Evolutionary conservation across 2,113 vertebrate genomes (phyloP).

Genomic region (Macaca mulatta): DNA sequence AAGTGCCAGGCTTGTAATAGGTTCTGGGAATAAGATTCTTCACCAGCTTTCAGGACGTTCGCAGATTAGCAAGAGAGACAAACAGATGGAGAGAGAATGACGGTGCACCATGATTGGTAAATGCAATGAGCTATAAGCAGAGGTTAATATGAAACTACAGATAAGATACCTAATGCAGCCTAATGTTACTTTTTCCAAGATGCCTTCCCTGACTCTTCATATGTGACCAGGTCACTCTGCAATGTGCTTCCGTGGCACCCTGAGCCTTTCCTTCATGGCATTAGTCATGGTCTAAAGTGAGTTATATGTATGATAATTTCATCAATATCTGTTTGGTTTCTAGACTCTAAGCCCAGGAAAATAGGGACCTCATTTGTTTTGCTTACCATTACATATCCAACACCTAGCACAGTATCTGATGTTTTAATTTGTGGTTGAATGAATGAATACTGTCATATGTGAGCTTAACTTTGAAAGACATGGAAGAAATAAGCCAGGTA

Average conservation of each 20-base stretch:
- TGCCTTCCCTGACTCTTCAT: neutral
- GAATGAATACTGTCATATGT: neutral
- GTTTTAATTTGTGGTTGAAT: neutral
- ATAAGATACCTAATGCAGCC: neutral
- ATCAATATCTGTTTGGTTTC: neutral
- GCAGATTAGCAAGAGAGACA: neutral
- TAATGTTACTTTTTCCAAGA: neutral
- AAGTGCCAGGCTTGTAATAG: neutral
- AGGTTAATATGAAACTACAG: neutral
- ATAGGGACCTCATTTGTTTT: neutral
- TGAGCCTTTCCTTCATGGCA: neutral
- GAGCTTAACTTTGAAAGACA: neutral
- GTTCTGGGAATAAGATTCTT: neutral
- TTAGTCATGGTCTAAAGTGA: neutral
- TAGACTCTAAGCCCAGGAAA: neutral
- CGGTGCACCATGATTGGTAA: rapidly evolving
- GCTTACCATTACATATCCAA: neutral
- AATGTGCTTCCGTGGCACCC: neutral
- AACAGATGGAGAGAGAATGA: neutral
- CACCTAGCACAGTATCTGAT: neutral
- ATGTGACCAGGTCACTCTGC: neutral
- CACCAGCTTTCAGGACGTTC: neutral
- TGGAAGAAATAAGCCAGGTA: neutral
- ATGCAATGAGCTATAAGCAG: neutral
- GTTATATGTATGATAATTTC: neutral